Percentiles rank a stretch among this genome's conserved stretches.
Conservation (phyloP, 2,113 vertebrate species). For the Setophaga petechia region DNA sequence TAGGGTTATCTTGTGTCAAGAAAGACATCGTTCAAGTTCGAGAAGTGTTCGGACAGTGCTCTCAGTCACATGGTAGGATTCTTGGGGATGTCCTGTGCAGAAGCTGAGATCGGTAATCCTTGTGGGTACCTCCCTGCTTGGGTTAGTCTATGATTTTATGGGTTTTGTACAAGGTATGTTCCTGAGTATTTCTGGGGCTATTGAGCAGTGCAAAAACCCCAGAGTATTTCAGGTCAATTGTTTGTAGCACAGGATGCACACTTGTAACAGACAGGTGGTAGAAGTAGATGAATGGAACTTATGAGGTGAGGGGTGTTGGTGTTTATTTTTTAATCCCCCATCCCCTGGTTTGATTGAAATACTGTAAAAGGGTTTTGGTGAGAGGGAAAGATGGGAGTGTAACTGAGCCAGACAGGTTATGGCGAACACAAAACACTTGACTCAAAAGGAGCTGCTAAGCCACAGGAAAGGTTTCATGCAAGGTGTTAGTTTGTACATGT, state of each 20-base stretch:
- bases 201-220: rapidly evolving
- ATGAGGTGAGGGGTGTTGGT: rapidly evolving
- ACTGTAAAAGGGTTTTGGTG: not conserved
- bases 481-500: not conserved
- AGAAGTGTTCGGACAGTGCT: not conserved
- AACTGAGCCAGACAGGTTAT: not conserved
- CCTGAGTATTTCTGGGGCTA: not conserved
- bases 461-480: not conserved
- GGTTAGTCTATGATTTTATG: not conserved
- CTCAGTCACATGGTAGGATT: not conserved
- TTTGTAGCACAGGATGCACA: not conserved
- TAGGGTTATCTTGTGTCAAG: not conserved
- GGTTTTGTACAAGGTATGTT: not conserved
- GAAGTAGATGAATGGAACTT: not conserved
- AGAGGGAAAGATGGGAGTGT: not conserved
- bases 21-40: not conserved
- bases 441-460: not conserved
- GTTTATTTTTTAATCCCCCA: not conserved
- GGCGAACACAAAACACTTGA: not conserved
- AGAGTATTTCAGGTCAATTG: not conserved
- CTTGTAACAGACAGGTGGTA: not conserved
- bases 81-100: not conserved
- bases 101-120: not conserved
- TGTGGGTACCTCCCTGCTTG: not conserved
- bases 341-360: not conserved